Evolutionary conservation across 2,797 vertebrate species (phyloP).

Genomic region (Leucoraja ocellata): DNA sequence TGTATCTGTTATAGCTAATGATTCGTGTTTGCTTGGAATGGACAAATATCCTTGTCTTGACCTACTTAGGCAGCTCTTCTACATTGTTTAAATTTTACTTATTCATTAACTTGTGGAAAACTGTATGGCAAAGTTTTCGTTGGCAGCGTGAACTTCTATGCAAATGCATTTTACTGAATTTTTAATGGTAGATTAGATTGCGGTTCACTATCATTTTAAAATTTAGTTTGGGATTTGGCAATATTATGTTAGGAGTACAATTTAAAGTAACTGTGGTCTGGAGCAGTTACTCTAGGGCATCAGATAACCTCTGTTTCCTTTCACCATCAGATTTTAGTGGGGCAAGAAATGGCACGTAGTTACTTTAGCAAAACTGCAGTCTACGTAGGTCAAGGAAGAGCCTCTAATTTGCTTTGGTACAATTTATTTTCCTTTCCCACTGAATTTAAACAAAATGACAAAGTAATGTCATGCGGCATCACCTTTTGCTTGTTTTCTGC

Average conservation of each 20-base stretch:
- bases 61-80: constrained; percentile 33
- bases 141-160: not conserved
- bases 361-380: constrained; percentile 14
- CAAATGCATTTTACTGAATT: too few species aligned
- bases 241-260: not conserved
- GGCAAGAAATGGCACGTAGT: not conserved
- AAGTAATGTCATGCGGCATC: not conserved
- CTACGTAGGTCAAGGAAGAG: constrained; percentile 32
- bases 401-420: constrained; percentile 7
- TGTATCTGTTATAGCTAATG: not conserved
- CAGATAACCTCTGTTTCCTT: not conserved
- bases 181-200: not conserved
- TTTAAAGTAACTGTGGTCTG: not conserved
- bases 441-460: not conserved
- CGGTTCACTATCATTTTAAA: not conserved
- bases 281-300: too few species aligned
- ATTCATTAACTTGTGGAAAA: not conserved
- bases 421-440: constrained; percentile 7
- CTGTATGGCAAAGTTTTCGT: not conserved
- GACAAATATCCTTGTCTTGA: constrained; percentile 34
- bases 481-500: constrained; percentile 24
- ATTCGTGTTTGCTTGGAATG: constrained; percentile 37
- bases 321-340: not conserved
- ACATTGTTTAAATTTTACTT: not conserved
- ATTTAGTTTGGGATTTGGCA: not conserved